These are phyloP conservation scores for Pterostichus madidus DNA, from an alignment of 2,888 invertebrate species.

Conservation along the genomic window DNA sequence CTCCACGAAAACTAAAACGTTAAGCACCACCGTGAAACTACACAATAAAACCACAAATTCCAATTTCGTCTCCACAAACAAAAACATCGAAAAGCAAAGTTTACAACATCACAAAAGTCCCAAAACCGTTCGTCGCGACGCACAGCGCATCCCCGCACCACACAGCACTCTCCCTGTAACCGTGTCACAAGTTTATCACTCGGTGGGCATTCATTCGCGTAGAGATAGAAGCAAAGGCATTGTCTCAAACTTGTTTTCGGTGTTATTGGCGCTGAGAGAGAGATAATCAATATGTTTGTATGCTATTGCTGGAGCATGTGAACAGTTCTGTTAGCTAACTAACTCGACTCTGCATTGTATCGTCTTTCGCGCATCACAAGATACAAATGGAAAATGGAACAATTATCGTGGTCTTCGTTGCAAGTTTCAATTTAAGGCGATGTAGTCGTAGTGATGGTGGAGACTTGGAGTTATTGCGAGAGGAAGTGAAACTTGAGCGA, in stretches of 20 bases:
- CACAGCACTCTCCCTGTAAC: no score
- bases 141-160: background rate
- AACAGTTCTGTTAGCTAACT: conserved; percentile 5
- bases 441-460: background rate
- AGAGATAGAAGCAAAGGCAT: conserved; percentile 16
- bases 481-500: conserved; percentile 15
- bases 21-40: conserved; percentile 2
- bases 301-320: conserved; percentile 4
- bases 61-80: conserved; percentile 27
- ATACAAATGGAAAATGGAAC: conserved; percentile 34
- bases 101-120: conserved; percentile 13
- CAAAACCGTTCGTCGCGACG: background rate
- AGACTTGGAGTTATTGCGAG: background rate
- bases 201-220: background rate
- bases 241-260: conserved; percentile 29
- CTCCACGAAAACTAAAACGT: conserved; percentile 4
- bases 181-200: background rate
- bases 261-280: background rate
- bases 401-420: background rate
- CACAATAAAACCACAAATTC: conserved; percentile 41
- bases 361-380: background rate
- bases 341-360: background rate
- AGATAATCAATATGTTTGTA: conserved; percentile 45
- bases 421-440: conserved; percentile 43
- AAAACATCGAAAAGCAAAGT: conserved; percentile 45